These are phyloP conservation scores for Leucoraja ocellata DNA, from an alignment of 2,797 vertebrate species.

Conservation along the genomic window DNA sequence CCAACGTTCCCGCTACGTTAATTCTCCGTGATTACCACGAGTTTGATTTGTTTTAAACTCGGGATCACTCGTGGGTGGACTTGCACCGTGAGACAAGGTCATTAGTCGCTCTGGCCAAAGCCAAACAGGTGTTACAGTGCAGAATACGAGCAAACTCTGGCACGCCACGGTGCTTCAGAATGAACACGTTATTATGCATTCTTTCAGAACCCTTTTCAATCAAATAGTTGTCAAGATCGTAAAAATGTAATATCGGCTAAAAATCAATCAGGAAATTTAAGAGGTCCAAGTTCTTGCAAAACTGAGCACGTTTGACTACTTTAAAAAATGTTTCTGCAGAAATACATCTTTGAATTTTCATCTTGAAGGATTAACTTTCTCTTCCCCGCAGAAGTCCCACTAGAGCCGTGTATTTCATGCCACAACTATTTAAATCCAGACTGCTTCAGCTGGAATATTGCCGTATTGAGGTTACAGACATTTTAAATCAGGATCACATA, in stretches of 20 bases:
- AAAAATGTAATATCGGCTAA: conserved; percentile 2
- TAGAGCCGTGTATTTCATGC: conserved; percentile 50
- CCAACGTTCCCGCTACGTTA: too few relatives aligned
- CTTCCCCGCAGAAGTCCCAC: background rate
- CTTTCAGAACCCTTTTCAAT: background rate
- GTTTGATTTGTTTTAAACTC: too few relatives aligned
- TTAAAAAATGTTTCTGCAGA: background rate
- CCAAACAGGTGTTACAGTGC: background rate
- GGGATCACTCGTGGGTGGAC: too few relatives aligned
- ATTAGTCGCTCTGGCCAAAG: background rate
- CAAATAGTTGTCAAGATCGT: background rate
- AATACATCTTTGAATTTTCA: conserved; percentile 46
- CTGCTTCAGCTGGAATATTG: conserved; percentile 67
- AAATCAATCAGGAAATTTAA: background rate
- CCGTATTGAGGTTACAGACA: conserved; percentile 70
- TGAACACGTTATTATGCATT: background rate
- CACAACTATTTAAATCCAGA: conserved; percentile 56
- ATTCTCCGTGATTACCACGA: too few relatives aligned
- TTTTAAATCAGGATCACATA: conserved; percentile 79
- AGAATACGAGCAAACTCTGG: background rate
- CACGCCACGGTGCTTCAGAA: background rate
- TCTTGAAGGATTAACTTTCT: conserved; percentile 59
- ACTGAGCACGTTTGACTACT: too few relatives aligned
- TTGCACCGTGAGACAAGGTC: too few relatives aligned
- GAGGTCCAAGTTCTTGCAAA: background rate